Evolutionary conservation across 2,797 vertebrate species (phyloP).

Genomic region (Hemibagrus guttatus): DNA sequence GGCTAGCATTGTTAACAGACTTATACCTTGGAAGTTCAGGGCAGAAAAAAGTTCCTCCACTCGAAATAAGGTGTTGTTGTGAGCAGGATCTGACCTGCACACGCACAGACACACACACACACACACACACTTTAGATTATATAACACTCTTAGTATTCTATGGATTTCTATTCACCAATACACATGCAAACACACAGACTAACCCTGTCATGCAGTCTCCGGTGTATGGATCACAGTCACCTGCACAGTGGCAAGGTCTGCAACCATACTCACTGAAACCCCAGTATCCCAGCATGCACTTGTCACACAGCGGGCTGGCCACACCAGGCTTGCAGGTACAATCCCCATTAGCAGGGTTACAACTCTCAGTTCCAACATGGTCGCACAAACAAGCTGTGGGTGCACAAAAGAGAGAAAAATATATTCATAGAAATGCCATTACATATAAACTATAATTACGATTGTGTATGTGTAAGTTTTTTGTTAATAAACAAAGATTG

Average conservation of each 20-base stretch:
- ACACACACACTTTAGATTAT: background rate
- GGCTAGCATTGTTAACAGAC: conserved; percentile 17
- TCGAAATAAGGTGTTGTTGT: conserved; percentile 83
- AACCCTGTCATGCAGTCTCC: conserved; percentile 80
- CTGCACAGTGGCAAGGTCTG: conserved; percentile 88
- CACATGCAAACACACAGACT: background rate
- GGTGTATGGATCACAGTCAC: conserved; percentile 86
- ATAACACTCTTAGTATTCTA: background rate
- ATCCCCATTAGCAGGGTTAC: conserved; percentile 87
- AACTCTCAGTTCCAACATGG: conserved; percentile 82
- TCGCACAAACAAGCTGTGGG: conserved; percentile 87
- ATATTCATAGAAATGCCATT: background rate
- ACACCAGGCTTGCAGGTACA: conserved; percentile 95
- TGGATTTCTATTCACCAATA: background rate
- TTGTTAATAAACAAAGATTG: no score
- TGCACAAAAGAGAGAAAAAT: conserved; percentile 28
- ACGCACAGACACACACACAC: background rate
- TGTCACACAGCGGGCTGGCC: conserved; percentile 84
- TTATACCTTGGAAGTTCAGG: conserved; percentile 87
- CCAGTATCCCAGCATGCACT: conserved; percentile 94
- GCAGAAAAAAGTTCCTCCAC: conserved; percentile 93
- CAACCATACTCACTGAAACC: conserved; percentile 92
- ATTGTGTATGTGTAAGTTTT: no score
- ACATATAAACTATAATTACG: background rate
- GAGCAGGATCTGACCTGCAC: conserved; percentile 74